Base-by-base conservation (phyloP, 2,113 vertebrate genomes). In the Columba livia region DNA sequence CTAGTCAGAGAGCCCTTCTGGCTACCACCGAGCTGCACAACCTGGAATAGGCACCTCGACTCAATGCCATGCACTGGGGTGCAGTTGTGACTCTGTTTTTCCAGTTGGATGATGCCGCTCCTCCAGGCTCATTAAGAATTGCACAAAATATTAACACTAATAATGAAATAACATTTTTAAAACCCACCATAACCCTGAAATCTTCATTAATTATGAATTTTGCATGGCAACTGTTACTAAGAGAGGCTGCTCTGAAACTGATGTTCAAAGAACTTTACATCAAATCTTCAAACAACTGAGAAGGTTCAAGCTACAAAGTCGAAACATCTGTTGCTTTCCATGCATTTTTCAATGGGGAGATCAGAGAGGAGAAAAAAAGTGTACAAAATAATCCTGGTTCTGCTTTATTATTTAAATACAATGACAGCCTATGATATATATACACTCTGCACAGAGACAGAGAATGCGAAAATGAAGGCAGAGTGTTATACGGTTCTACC, bases 211-310 rank as follows among this genome's bases (percentile, higher is more conserved):
- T 97, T 97, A 97, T 97, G 97, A 92, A 97, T 97, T 97, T 97
- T 93, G 88, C 98, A 88, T 98, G 97, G 97, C 97, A 98, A 98
- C 98, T 3, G 96, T 98, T 98, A 97, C 98, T 94, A 98, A 96
- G 98, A 98, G 96, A 97, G 66, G 83, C 89, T 97, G 89, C 94
- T 97, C 96, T 97, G 98, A 97, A 97, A 98, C 91, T 95, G 93
- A 97, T 40, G 89, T 92, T 98, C 92, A 96, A 94, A 95, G 96
- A 96, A 96, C 85, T 92, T 86, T 95, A 96, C 75, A 94, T 84
- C 93, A 92, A 96, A 96, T 92, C 91, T 84, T 90, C 90, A 92
- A 95, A 97, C 89, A 96, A 90, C 94, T 75, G 93, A 97, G 97
- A 95, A 96, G 95, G 96, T 96, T 96, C 85, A 89, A 97, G 96